Base-by-base conservation (phyloP, 92 coral and sea anemone genomes). In the Actinernus sp. region DNA sequence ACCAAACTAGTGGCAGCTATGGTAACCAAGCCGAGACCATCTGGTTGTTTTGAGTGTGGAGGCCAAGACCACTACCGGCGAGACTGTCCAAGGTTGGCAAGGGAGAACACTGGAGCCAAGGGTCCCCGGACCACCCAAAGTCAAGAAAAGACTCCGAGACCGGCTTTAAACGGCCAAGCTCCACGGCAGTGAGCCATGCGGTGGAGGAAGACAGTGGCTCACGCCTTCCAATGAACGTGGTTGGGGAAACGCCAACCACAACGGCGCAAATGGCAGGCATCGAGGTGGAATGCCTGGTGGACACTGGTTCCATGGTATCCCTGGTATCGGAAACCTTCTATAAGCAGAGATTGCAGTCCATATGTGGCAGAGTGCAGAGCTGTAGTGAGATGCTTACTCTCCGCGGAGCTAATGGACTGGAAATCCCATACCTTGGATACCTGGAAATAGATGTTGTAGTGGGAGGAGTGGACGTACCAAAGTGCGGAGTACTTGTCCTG, bases 151-250 rank as follows among this genome's bases (percentile, higher is more conserved):
- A n/a, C n/a, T n/a, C n/a, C n/a, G n/a, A n/a, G n/a, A 58, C 23
- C 13, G 40, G 8, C 60, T 39, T 47, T 45, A 65, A 65, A 65
- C 73, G 32, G 48, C 58, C 47, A 19, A 33, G 12, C 73, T 65
- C 71, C 60, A 49, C 61, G 59, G 60, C 73, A 65, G 25, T 65
- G 73, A 65, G 73, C 60, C 73, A 65, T 33, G 73, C 40, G 31
- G 73, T 65, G 60, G 46, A 65, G 73, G 32, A 31, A 32, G 20
- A 65, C 41, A 14, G 54, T 61, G 26, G 41, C 63, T 68, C 84
- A 2, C 9, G 19, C n/a, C 55, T 45, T 10, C 68, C 23, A 8
- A 64, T 14, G 44, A 61, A 32, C 40, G 14, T 51, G n/a, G 40
- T 51, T 31, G 40, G 71, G 58, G 27, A 54, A 63, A 63, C 51